Percentiles rank a stretch among this genome's conserved stretches.
These are phyloP conservation scores for Lycaon pictus DNA, from an alignment of 2,113 vertebrate genomes.

Conservation along the genomic window DNA sequence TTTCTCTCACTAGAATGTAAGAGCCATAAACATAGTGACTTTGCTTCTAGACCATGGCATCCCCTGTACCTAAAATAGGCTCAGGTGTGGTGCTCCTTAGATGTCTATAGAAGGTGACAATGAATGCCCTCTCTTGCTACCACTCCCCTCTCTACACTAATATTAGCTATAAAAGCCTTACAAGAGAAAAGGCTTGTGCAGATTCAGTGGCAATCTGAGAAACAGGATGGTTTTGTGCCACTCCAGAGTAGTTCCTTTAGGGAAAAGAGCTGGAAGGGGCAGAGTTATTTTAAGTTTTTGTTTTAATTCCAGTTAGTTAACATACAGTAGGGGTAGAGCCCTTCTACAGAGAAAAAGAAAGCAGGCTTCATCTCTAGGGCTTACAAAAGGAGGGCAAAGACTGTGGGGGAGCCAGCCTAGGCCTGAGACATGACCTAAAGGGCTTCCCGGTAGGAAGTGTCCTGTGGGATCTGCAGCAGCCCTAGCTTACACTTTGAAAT, in stretches of 20 bases:
- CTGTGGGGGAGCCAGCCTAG: not conserved
- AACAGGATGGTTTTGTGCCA: not conserved
- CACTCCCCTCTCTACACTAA: not conserved
- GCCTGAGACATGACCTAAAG: constrained; percentile 54
- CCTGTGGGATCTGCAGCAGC: constrained; percentile 68
- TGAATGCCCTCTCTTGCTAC: not conserved
- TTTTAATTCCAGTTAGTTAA: not conserved
- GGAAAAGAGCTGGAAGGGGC: not conserved
- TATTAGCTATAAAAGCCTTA: not conserved
- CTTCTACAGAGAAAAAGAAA: constrained; percentile 64
- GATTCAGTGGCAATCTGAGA: not conserved
- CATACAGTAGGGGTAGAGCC: not conserved
- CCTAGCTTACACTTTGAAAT: constrained; percentile 52
- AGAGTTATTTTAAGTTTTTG: constrained; percentile 7
- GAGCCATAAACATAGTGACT: not conserved
- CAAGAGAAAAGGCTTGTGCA: not conserved
- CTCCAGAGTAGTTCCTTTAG: not conserved
- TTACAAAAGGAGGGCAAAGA: constrained; percentile 64
- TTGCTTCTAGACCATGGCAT: not conserved
- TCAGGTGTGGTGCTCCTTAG: not conserved
- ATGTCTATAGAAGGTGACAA: not conserved
- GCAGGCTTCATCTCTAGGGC: constrained; percentile 51
- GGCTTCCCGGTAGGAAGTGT: not conserved
- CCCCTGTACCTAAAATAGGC: not conserved
- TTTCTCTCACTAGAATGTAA: not conserved